These are phyloP conservation scores for Xenotilapia flavipinnis DNA, from an alignment of 2,113 vertebrate species.

Conservation along the genomic window DNA sequence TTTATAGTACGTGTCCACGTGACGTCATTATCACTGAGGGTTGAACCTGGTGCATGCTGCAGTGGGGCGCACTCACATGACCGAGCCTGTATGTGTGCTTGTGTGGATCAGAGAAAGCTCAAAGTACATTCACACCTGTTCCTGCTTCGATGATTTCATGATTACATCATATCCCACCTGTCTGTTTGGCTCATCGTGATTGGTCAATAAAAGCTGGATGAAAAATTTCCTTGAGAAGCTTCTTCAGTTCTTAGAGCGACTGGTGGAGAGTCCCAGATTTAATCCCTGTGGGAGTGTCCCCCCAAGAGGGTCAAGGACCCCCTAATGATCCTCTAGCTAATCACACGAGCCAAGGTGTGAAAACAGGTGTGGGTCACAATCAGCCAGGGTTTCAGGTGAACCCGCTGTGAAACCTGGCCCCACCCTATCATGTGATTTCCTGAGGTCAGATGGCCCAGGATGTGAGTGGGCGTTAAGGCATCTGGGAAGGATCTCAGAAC, in stretches of 20 bases:
- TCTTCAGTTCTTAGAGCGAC: too few species aligned
- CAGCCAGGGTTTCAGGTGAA: too few species aligned
- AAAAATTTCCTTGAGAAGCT: neutral
- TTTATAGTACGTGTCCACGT: neutral
- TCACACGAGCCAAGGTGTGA: too few species aligned
- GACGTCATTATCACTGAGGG: neutral
- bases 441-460: neutral
- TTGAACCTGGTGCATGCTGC: neutral
- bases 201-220: neutral
- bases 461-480: too few species aligned
- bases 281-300: too few species aligned
- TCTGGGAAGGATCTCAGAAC: too few species aligned
- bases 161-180: neutral
- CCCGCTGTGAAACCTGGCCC: accelerated
- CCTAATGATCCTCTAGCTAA: neutral
- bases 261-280: too few species aligned
- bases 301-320: neutral
- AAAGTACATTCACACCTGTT: neutral
- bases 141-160: neutral
- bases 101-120: neutral
- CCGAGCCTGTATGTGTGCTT: accelerated
- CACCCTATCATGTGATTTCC: too few species aligned
- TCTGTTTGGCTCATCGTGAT: neutral
- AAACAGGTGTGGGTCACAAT: too few species aligned
- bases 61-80: accelerated